phyloP scores from a whole-genome alignment of 2,888 invertebrate species.

The Cordylochernes scorpioides region DNA sequence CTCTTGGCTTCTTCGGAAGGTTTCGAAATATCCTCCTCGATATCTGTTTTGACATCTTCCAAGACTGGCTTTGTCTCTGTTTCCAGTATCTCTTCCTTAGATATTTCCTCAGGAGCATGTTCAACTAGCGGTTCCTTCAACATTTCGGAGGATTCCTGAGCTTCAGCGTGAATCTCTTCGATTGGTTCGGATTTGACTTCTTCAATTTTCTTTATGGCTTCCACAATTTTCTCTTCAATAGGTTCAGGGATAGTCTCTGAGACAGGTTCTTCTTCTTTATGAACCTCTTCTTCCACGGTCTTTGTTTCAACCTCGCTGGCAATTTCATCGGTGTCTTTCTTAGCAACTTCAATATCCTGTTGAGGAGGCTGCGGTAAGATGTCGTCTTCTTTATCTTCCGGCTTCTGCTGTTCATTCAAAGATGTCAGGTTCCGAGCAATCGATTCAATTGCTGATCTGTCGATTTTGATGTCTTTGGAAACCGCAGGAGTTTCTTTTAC shows the following conservation, averaged over 20 bases:
- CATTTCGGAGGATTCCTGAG: neutral
- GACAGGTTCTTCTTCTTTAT: neutral
- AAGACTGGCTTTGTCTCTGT: neutral
- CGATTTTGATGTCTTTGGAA: neutral
- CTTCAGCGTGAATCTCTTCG: constrained; percentile 1
- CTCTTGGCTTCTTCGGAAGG: neutral
- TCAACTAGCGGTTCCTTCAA: neutral
- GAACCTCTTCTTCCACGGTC: neutral
- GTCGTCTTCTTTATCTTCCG: neutral
- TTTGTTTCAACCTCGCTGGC: too few species aligned
- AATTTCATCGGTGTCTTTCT: too few species aligned
- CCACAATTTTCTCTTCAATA: neutral
- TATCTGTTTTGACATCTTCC: neutral
- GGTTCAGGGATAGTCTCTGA: neutral
- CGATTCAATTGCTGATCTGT: neutral
- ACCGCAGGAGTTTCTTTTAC: constrained; percentile 1
- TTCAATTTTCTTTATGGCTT: neutral
- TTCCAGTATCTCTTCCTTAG: neutral
- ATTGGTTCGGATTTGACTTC: too few species aligned
- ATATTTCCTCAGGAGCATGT: neutral
- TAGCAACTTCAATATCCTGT: too few species aligned
- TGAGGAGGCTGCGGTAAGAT: neutral
- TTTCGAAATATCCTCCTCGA: too few species aligned
- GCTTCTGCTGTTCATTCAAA: constrained; percentile 4
- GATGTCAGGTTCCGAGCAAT: neutral